Conservation (phyloP, 2,888 invertebrate species). For the Silvanus unidentatus region DNA sequence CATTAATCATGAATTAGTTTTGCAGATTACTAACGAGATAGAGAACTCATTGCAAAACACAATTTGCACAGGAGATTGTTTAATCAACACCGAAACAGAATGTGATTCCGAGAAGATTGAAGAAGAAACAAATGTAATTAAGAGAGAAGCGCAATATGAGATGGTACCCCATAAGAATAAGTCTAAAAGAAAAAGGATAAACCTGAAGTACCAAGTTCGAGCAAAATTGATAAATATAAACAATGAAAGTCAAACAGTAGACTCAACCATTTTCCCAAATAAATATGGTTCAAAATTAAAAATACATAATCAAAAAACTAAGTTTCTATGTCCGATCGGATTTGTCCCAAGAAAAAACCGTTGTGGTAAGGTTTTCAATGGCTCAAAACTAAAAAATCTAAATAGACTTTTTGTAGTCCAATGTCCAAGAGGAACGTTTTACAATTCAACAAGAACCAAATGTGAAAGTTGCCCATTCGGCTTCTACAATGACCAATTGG, state of each 20-base stretch:
- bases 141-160: conserved; percentile 25
- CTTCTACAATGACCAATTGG: conserved; percentile 53
- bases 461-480: conserved; percentile 58
- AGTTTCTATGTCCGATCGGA: conserved; percentile 49
- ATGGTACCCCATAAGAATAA: conserved; percentile 22
- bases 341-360: conserved; percentile 49
- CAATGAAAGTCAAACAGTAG: conserved; percentile 2
- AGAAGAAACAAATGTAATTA: conserved; percentile 35
- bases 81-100: conserved; percentile 18
- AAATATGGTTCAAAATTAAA: conserved; percentile 15
- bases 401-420: conserved; percentile 44
- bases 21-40: conserved; percentile 29
- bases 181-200: conserved; percentile 26
- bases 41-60: not conserved
- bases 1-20: conserved; percentile 7
- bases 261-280: conserved; percentile 10
- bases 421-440: conserved; percentile 61
- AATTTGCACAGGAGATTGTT: conserved; percentile 21
- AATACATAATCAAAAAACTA: conserved; percentile 18
- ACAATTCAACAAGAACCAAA: conserved; percentile 48
- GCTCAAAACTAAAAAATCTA: too few species aligned
- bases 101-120: conserved; percentile 22
- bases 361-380: conserved; percentile 48
- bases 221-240: conserved; percentile 28
- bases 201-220: conserved; percentile 34